Conservation (phyloP, 2,113 vertebrate genomes). For the Rhinoderma darwinii region DNA sequence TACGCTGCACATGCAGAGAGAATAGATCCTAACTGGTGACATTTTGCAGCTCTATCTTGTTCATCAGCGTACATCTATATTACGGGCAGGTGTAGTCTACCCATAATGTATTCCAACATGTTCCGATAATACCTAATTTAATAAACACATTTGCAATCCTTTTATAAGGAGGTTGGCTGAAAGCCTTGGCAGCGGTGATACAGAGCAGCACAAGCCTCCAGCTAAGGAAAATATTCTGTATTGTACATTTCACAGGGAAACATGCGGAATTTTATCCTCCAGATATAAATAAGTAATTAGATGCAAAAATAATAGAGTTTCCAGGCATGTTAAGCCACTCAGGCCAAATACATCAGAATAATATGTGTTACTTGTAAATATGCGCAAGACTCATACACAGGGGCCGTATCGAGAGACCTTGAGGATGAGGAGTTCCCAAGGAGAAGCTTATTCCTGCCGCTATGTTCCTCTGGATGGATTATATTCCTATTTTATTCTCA, state of each 20-base stretch:
- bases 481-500: neutral
- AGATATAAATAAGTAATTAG: slow-evolving; percentile 35
- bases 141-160: neutral
- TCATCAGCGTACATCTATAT: neutral
- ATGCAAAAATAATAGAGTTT: neutral
- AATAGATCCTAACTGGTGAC: neutral
- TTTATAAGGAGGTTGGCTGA: neutral
- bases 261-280: neutral
- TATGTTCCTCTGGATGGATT: neutral
- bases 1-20: no score
- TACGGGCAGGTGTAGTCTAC: neutral
- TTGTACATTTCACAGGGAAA: neutral
- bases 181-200: neutral
- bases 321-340: neutral
- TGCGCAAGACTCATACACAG: neutral
- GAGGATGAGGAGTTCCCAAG: neutral
- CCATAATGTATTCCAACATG: neutral
- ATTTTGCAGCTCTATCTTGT: neutral
- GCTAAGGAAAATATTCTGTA: neutral
- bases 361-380: neutral
- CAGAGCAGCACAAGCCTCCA: neutral
- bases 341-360: slow-evolving; percentile 21
- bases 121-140: neutral
- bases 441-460: neutral
- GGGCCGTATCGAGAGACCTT: neutral